Conservation (phyloP, 1,140 invertebrate species). For the Atopsyche davidsoni region DNA sequence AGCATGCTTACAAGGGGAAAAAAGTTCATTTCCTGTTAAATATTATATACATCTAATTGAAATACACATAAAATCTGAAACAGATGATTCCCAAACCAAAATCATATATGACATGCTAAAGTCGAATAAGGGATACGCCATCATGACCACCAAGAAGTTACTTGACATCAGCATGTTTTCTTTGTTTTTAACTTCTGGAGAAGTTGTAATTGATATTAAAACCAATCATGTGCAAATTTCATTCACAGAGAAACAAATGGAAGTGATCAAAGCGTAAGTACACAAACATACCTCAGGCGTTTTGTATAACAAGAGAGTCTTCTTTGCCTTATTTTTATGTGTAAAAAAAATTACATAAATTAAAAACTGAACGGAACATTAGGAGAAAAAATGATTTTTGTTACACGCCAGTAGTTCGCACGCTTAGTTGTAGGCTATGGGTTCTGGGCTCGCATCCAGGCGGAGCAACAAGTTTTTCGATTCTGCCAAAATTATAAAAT, state of each 20-base stretch:
- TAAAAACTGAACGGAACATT: no score
- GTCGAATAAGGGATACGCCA: slow-evolving; percentile 45
- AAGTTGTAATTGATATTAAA: slow-evolving; percentile 61
- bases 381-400: no score
- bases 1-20: slow-evolving; percentile 32
- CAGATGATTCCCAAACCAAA: slow-evolving; percentile 21
- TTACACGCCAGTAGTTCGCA: no score
- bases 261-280: slow-evolving; percentile 47
- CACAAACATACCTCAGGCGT: no score
- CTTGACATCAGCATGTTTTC: slow-evolving; percentile 68
- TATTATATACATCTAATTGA: slow-evolving; percentile 33
- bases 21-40: background rate
- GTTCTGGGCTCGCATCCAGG: no score
- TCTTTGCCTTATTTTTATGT: no score
- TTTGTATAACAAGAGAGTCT: no score
- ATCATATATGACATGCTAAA: slow-evolving; percentile 34
- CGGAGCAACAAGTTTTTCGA: no score
- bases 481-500: no score
- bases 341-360: no score
- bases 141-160: slow-evolving; percentile 53
- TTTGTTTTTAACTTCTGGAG: slow-evolving; percentile 76
- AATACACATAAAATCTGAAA: slow-evolving; percentile 27
- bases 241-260: slow-evolving; percentile 51
- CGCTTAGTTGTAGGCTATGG: no score
- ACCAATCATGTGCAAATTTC: slow-evolving; percentile 46